phyloP scores from a whole-genome alignment of 2,797 vertebrate genomes.

The Pitangus sulphuratus region DNA sequence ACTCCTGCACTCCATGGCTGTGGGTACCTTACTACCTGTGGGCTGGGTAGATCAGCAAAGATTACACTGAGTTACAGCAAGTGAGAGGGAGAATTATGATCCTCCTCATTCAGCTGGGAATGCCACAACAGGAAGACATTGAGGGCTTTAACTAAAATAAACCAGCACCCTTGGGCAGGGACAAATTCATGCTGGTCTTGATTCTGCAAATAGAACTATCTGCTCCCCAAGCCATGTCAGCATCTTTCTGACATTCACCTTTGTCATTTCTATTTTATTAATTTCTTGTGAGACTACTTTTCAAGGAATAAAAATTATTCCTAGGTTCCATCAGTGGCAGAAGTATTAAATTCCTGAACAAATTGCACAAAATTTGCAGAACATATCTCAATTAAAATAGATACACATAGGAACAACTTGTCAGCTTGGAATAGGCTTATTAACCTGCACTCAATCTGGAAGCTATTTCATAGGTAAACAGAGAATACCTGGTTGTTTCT shows the following conservation, averaged over 20 bases:
- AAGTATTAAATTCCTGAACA: not conserved
- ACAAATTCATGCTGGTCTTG: not conserved
- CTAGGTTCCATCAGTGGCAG: not conserved
- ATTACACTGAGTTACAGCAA: not conserved
- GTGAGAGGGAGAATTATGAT: not conserved
- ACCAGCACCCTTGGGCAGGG: not conserved
- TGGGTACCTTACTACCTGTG: not conserved
- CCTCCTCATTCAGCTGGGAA: rapidly evolving
- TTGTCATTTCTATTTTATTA: not conserved
- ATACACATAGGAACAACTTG: not conserved
- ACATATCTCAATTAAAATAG: not conserved
- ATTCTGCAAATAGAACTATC: not conserved
- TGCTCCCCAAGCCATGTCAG: not conserved
- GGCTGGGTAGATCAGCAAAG: not conserved
- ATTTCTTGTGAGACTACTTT: not conserved
- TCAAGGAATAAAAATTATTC: not conserved
- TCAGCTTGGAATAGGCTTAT: not conserved
- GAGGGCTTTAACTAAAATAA: not conserved
- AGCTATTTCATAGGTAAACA: not conserved
- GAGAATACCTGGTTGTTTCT: not conserved
- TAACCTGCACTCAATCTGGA: not conserved
- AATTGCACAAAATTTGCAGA: not conserved
- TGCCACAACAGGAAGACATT: not conserved
- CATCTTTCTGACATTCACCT: not conserved
- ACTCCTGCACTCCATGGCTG: not conserved